These are phyloP conservation scores for Brachycybe producta DNA, from an alignment of 2,888 invertebrate genomes.

Conservation along the genomic window DNA sequence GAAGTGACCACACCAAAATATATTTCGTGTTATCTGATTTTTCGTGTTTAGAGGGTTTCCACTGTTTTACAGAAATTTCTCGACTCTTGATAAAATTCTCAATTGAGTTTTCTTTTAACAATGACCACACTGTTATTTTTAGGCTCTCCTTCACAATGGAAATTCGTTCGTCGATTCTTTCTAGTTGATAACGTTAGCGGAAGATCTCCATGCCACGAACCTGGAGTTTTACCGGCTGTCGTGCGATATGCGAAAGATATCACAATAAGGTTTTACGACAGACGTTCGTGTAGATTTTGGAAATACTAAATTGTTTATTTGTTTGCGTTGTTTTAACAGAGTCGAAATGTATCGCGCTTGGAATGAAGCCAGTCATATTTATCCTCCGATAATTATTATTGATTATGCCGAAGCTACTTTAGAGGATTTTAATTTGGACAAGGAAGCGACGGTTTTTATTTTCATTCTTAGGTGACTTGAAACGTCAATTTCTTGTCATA, in stretches of 20 bases:
- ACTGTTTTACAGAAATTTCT: no score
- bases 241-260: slow-evolving; percentile 13
- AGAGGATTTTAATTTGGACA: slow-evolving; percentile 31
- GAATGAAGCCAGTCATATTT: slow-evolving; percentile 33
- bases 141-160: slow-evolving; percentile 5
- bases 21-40: no score
- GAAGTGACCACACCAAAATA: no score
- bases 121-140: neutral
- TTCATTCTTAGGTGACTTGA: slow-evolving; percentile 12
- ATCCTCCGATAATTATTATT: slow-evolving; percentile 46
- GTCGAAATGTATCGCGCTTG: slow-evolving; percentile 10
- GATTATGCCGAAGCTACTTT: slow-evolving; percentile 42
- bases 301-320: neutral
- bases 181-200: slow-evolving; percentile 11
- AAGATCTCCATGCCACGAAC: slow-evolving; percentile 9
- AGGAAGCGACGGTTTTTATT: slow-evolving; percentile 26
- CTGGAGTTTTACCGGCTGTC: neutral
- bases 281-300: neutral
- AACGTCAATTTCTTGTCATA: neutral
- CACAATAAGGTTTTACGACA: slow-evolving; percentile 3
- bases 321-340: neutral
- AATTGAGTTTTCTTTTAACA: neutral
- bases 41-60: no score
- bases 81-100: neutral
- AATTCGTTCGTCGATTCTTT: slow-evolving; percentile 9